phyloP scores from a whole-genome alignment of 2,888 invertebrate species.

The Ochlodes sylvanus region DNA sequence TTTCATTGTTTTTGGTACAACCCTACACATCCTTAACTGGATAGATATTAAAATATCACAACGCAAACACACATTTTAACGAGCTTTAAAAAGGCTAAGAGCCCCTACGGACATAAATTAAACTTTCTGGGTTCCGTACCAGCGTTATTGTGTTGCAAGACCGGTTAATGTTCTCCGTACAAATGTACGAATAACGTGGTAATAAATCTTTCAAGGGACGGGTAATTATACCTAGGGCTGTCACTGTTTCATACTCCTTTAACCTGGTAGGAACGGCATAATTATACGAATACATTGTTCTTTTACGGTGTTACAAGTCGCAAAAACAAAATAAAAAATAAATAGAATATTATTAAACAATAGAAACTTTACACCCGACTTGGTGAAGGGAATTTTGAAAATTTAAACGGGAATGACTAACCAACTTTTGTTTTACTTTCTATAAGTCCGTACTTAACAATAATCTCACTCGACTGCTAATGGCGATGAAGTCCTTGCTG shows the following conservation, averaged over 20 bases:
- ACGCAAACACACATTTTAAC: constrained; percentile 36
- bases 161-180: constrained; percentile 26
- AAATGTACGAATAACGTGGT: constrained; percentile 25
- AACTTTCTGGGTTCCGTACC: constrained; percentile 31
- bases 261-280: background rate
- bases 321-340: too few species aligned
- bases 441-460: too few species aligned
- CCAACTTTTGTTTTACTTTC: too few species aligned
- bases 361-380: too few species aligned
- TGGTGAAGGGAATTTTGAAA: too few species aligned
- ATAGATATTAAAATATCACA: constrained; percentile 28
- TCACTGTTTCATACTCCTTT: constrained; percentile 5
- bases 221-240: constrained; percentile 13
- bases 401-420: too few species aligned
- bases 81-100: constrained; percentile 34
- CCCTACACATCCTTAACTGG: constrained; percentile 8
- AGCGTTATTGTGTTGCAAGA: constrained; percentile 20
- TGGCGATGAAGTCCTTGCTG: too few species aligned
- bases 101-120: constrained; percentile 31
- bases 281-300: too few species aligned
- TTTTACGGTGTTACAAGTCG: too few species aligned
- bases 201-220: constrained; percentile 20
- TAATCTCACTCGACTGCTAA: too few species aligned
- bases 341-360: too few species aligned
- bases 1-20: background rate